phyloP scores from a whole-genome alignment of 2,888 invertebrate genomes.

The Hyalella azteca region DNA sequence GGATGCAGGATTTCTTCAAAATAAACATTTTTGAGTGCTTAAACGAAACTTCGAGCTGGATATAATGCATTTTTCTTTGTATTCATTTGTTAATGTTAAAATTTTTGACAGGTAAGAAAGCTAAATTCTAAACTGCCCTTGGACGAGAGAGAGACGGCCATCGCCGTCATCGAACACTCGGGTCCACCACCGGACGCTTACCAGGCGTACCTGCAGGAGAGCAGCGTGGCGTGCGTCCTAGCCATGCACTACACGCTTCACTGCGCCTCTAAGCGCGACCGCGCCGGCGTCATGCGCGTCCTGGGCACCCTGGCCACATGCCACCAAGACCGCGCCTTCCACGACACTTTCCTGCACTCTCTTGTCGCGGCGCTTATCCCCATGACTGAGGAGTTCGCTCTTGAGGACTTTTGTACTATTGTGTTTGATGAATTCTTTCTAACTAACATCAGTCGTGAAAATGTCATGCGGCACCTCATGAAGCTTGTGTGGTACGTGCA shows the following conservation, averaged over 20 bases:
- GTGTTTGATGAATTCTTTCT: slow-evolving; percentile 95
- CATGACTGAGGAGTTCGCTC: slow-evolving; percentile 89
- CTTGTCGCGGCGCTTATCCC: slow-evolving; percentile 84
- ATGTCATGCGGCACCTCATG: slow-evolving; percentile 87
- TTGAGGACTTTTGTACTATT: slow-evolving; percentile 92
- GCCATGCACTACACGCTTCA: slow-evolving; percentile 95
- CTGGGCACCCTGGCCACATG: slow-evolving; percentile 89
- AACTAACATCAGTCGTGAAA: slow-evolving; percentile 85
- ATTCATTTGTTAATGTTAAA: background rate
- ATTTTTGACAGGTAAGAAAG: slow-evolving; percentile 60
- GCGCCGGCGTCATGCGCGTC: slow-evolving; percentile 81
- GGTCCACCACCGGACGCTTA: slow-evolving; percentile 92
- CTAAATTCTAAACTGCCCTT: slow-evolving; percentile 85
- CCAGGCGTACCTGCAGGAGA: slow-evolving; percentile 74
- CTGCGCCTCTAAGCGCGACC: slow-evolving; percentile 80
- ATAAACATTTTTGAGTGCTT: too few relatives aligned
- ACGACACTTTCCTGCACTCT: slow-evolving; percentile 93
- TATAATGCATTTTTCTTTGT: background rate
- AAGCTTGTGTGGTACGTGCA: slow-evolving; percentile 91
- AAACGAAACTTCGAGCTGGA: too few relatives aligned
- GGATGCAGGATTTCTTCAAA: too few relatives aligned
- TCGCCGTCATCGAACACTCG: slow-evolving; percentile 91
- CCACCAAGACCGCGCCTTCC: slow-evolving; percentile 89
- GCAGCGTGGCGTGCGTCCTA: slow-evolving; percentile 86
- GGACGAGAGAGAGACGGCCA: slow-evolving; percentile 90